Base-by-base conservation (phyloP, 1,140 invertebrate genomes). In the Probaryconus sp. region DNA sequence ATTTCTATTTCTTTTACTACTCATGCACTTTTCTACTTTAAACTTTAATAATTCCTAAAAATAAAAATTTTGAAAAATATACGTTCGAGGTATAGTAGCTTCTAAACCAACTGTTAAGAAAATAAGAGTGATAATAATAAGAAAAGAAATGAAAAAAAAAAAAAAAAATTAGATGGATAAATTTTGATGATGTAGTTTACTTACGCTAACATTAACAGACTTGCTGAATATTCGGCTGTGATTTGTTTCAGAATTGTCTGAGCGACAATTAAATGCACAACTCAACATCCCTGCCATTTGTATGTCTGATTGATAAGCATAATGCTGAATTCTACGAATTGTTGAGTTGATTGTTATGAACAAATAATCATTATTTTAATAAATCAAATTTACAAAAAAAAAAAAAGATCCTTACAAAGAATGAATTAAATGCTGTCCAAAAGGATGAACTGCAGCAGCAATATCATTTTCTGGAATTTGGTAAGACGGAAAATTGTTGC, bases 211-310 rank as follows among this genome's bases (percentile, higher is more conserved):
- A 47, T 88, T 89, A 14, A 88, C 85, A 16, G 88, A 88, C 72
- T 88, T 89, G 69, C 83, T 89, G 10, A 77, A 70, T 42, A 83
- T 78, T 26, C 83, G 83, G 21, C 70, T 79, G 42, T 87, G 82
- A 43, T 43, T 43, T 5, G 55, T 51, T 20, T 85, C 86, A n/a
- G 72, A 16, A 69, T 73, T 82, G 67, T 89, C 89, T 5, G 83
- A 83, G 56, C 86, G 88, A 26, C 85, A 81, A 74, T 92, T 92
- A 85, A 97, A 97, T 0, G 94, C 91, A 86, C 96, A 98, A 50
- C 93, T 93, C 18, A 98, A 81, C 92, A 98, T 97, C 0, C 96
- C 96, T 7, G 96, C 94, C 81, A 95, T 98, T 88, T 99, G 97
- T 30, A 98, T 90, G 86, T 99, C 97, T 2, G 92, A 91, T 38